Percentiles rank a stretch among this genome's conserved stretches.
These are phyloP conservation scores for Phalacrocorax brasilianus DNA, from an alignment of 2,113 vertebrate species.

Conservation along the genomic window DNA sequence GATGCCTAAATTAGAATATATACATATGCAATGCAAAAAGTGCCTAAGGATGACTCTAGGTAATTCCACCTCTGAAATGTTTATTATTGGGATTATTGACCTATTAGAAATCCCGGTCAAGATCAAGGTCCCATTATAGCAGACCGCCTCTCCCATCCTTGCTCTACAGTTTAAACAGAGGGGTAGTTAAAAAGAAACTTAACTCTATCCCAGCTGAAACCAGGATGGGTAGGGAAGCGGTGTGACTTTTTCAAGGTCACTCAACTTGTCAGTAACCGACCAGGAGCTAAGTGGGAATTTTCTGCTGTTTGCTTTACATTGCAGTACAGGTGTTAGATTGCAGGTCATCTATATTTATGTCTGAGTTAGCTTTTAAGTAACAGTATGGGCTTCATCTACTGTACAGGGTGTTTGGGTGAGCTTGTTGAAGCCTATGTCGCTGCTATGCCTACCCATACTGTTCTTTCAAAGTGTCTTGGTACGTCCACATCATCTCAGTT, in stretches of 20 bases:
- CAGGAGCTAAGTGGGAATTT: background rate
- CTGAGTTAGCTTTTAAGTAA: background rate
- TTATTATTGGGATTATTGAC: background rate
- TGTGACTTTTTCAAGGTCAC: background rate
- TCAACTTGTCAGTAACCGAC: background rate
- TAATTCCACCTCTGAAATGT: background rate
- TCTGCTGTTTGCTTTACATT: background rate
- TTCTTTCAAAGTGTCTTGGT: background rate
- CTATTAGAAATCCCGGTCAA: background rate
- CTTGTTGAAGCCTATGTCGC: background rate
- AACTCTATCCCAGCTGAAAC: too few relatives aligned
- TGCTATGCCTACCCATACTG: background rate
- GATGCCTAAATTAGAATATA: conserved; percentile 15
- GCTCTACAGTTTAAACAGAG: background rate
- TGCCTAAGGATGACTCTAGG: conserved; percentile 26
- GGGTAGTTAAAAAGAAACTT: too few relatives aligned
- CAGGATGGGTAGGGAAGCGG: background rate
- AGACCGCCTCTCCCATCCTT: background rate
- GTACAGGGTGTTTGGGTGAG: background rate
- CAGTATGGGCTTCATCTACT: background rate
- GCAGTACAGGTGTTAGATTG: background rate
- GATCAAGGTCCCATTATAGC: background rate
- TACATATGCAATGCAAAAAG: conserved; percentile 27
- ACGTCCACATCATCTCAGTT: background rate
- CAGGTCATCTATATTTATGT: background rate